These are phyloP conservation scores for Nesoenas mayeri DNA, from an alignment of 2,113 vertebrate genomes.

Conservation along the genomic window DNA sequence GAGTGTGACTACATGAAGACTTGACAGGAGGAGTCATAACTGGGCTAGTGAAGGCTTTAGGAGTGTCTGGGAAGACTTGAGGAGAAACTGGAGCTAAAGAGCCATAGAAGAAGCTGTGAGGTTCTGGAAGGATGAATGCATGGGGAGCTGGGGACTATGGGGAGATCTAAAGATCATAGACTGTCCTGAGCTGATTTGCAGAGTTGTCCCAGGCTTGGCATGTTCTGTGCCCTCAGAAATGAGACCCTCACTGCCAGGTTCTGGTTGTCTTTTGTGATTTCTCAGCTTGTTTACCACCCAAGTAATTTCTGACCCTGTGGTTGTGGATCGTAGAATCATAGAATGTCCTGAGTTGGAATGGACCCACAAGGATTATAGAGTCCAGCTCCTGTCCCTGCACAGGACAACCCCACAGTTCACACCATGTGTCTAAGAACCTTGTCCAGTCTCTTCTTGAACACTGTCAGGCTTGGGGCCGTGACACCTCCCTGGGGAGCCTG, in stretches of 20 bases:
- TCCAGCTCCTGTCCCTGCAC: too few relatives aligned
- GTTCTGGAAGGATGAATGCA: not conserved
- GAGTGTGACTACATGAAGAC: not conserved
- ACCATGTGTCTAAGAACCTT: too few relatives aligned
- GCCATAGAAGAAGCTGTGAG: not conserved
- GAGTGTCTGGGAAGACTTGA: not conserved
- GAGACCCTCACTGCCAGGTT: accelerated
- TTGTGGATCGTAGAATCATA: too few relatives aligned
- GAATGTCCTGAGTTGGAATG: too few relatives aligned
- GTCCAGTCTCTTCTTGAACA: too few relatives aligned
- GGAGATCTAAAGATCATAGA: not conserved
- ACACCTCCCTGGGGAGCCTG: too few relatives aligned
- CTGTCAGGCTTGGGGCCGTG: too few relatives aligned
- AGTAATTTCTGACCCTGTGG: accelerated
- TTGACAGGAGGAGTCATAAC: not conserved
- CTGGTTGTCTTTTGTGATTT: not conserved
- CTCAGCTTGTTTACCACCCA: accelerated
- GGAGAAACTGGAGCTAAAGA: not conserved
- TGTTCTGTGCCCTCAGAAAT: not conserved
- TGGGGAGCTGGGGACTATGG: accelerated
- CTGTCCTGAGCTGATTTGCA: too few relatives aligned
- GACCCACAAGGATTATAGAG: too few relatives aligned
- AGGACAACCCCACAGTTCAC: too few relatives aligned
- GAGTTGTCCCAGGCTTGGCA: accelerated
- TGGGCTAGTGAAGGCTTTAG: not conserved